Evolutionary conservation across 1,140 invertebrate species (phyloP).

Genomic region (Trichonephila clavata): DNA sequence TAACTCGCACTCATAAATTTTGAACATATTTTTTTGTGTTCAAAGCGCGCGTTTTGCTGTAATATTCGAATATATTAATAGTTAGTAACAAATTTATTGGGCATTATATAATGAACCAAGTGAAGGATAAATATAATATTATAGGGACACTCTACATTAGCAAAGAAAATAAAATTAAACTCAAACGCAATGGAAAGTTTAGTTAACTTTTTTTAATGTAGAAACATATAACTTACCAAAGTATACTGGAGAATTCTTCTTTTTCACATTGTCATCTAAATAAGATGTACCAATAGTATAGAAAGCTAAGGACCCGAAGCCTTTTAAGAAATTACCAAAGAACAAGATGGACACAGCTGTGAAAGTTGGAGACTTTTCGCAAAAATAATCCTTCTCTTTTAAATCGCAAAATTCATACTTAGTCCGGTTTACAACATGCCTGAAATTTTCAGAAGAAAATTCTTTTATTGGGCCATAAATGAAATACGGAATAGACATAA

Average conservation of each 20-base stretch:
- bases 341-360: conserved; percentile 74
- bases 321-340: conserved; percentile 76
- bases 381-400: conserved; percentile 54
- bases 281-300: conserved; percentile 95
- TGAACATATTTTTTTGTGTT: too few relatives aligned
- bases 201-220: too few relatives aligned
- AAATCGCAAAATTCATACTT: conserved; percentile 70
- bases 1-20: too few relatives aligned
- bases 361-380: conserved; percentile 57
- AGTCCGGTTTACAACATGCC: conserved; percentile 6
- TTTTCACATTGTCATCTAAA: conserved; percentile 95
- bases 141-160: too few relatives aligned
- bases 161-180: too few relatives aligned
- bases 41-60: too few relatives aligned
- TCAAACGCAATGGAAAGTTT: too few relatives aligned
- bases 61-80: too few relatives aligned
- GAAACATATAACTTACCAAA: conserved; percentile 86
- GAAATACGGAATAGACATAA: conserved; percentile 86
- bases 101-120: too few relatives aligned
- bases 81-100: too few relatives aligned
- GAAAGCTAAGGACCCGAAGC: conserved; percentile 89
- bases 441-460: neutral
- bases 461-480: conserved; percentile 84
- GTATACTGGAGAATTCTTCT: conserved; percentile 93
- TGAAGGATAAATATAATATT: too few relatives aligned